Evolutionary conservation across 2,797 vertebrate species (phyloP), one percentile per base, ranked within the genome.

Genomic region (Lerista edwardsae): DNA sequence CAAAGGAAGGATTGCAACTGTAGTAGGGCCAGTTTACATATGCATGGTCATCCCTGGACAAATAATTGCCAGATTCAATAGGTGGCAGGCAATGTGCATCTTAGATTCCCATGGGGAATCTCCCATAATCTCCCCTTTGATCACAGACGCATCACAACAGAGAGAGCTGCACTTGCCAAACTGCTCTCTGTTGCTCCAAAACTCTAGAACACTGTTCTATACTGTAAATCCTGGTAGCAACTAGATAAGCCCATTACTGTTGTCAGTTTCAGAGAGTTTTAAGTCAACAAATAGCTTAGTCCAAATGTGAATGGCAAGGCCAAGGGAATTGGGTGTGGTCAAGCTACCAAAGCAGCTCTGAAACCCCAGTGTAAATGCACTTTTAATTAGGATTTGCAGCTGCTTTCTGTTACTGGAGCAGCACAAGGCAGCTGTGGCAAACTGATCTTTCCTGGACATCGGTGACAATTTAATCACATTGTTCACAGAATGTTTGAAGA

Each of bases 381-480:
- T 80, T 84, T 88, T 86, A 93, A 88, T 78, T 72, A 87, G 88
- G 67, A 67, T 79, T 91, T 87, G 76, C 85, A 90, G 85, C 9
- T 80, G 59, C 27, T 87, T 89, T 88, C 9, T 85, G 44, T 84
- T 89, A 91, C 3, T 75, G 79, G 74, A 80, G 21, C 44, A 85
- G n/a, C 75, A 64, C 34, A 87, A 90, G 82, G 36, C 71, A 89
- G 64, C 41, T 83, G 41, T 17, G 82, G 34, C 47, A 36, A 82
- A 80, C 72, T 78, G 27, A 86, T 86, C 88, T 51, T 91, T 91
- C 83, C 77, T 86, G 73, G 29, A 11, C 79, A 84, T 79, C 34
- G 71, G 75, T 57, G 77, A 69, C 44, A 34, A 88, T 82, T 93
- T 85, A 83, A 75, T 87, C 34, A 62, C 80, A 57, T 84, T 78